Conservation (phyloP, 2,113 vertebrate species). For the Chamaetylas fuelleborni region DNA sequence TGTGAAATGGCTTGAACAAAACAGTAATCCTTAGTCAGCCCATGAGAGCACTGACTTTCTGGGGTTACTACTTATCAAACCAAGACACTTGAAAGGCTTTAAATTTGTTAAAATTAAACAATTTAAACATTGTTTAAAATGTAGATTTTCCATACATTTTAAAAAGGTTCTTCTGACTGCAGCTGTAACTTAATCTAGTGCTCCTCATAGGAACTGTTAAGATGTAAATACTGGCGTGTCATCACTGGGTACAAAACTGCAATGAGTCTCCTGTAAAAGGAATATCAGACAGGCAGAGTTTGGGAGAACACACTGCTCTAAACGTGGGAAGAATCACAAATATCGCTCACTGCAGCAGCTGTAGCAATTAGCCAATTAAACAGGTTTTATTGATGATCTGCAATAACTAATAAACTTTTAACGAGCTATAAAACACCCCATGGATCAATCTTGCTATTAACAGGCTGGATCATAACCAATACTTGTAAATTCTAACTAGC, state of each 20-base stretch:
- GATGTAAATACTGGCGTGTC: neutral
- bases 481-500: slow-evolving; percentile 2
- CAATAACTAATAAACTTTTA: slow-evolving; percentile 58
- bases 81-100: neutral
- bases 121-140: no score
- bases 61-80: neutral
- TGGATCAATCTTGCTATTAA: slow-evolving; percentile 44
- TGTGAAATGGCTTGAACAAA: neutral
- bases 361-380: slow-evolving; percentile 54
- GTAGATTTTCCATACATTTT: neutral
- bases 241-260: neutral
- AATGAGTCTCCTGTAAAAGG: neutral
- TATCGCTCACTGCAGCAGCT: neutral
- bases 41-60: neutral
- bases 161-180: neutral
- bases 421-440: slow-evolving; percentile 16
- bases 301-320: neutral
- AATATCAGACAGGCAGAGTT: neutral
- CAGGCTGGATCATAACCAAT: slow-evolving; percentile 40
- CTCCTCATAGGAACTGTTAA: neutral
- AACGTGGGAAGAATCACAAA: neutral
- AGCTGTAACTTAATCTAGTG: neutral
- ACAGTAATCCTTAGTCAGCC: neutral
- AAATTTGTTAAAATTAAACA: neutral
- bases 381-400: slow-evolving; percentile 48